phyloP scores from a whole-genome alignment of 2,113 vertebrate genomes.

The Planiliza haematocheilus region DNA sequence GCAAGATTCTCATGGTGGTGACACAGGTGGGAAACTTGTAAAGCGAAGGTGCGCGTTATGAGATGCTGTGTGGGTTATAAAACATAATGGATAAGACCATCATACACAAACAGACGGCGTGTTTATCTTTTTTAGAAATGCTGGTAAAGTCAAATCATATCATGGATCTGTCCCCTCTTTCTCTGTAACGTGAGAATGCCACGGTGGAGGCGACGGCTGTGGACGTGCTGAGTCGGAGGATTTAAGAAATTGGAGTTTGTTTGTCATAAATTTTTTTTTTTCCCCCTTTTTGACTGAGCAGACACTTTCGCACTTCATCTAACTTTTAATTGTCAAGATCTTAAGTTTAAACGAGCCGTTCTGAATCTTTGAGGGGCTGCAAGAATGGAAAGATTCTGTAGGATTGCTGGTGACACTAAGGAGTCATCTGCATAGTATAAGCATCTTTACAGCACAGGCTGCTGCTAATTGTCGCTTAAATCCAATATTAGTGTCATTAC shows the following conservation, averaged over 20 bases:
- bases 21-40: background rate
- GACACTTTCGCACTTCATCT: background rate
- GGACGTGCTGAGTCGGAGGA: background rate
- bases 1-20: slow-evolving; percentile 6
- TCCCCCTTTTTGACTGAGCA: background rate
- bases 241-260: background rate
- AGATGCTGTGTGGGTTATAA: background rate
- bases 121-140: background rate
- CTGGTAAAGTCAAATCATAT: background rate
- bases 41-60: background rate
- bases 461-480: no score
- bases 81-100: background rate
- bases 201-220: no score
- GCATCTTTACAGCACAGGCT: no score
- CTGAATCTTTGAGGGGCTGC: background rate
- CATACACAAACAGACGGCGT: background rate
- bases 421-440: no score
- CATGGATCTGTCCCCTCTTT: background rate
- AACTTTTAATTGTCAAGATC: background rate
- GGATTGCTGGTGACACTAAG: no score
- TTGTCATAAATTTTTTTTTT: background rate
- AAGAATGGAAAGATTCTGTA: no score
- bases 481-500: no score
- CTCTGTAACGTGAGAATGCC: background rate
- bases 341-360: background rate